These are phyloP conservation scores for Tetragonula clypearis DNA, from an alignment of 1,140 invertebrate genomes.

Conservation along the genomic window DNA sequence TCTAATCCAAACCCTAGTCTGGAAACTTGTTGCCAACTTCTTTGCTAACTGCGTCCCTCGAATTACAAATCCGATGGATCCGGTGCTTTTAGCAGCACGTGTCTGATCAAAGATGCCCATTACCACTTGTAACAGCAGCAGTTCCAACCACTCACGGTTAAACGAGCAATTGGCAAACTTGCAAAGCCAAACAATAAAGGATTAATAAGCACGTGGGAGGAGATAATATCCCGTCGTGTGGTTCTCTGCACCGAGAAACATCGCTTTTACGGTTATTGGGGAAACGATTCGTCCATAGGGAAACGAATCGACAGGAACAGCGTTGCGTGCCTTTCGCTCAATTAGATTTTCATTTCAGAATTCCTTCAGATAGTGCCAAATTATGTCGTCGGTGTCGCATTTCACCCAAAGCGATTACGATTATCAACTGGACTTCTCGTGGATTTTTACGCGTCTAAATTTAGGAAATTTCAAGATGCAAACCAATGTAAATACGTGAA, in stretches of 20 bases:
- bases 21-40: neutral
- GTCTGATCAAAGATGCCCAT: neutral
- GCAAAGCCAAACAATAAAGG: neutral
- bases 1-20: neutral
- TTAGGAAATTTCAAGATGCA: no score
- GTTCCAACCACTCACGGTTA: neutral
- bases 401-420: no score
- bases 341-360: neutral
- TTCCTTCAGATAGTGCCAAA: conserved; percentile 3
- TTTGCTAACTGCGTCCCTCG: neutral
- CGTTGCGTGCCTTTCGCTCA: conserved; percentile 27
- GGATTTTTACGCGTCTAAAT: no score
- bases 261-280: neutral
- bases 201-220: neutral
- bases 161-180: neutral
- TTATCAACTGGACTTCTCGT: no score
- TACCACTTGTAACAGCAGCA: neutral
- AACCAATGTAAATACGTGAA: no score
- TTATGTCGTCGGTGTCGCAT: neutral
- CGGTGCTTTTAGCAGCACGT: no score
- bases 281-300: neutral
- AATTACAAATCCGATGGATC: neutral
- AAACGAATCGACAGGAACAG: conserved; percentile 21
- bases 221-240: neutral
- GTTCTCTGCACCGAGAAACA: neutral